Evolutionary conservation across 2,797 vertebrate species (phyloP).

Genomic region (Synaphobranchus kaupii): DNA sequence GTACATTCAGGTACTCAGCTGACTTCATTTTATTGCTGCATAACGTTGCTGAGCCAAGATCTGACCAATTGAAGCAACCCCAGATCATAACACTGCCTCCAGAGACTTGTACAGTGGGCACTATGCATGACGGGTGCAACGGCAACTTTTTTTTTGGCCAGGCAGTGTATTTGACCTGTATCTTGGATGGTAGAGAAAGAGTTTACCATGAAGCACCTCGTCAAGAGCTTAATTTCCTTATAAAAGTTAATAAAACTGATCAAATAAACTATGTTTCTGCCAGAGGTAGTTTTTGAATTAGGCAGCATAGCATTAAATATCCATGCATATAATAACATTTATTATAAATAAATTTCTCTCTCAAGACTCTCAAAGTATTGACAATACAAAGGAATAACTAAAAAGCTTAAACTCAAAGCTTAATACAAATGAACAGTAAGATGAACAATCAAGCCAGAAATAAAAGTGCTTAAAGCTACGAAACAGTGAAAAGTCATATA

Average conservation of each 20-base stretch:
- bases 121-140: too few relatives aligned
- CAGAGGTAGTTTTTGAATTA: not conserved
- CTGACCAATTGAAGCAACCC: too few relatives aligned
- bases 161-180: conserved; percentile 16
- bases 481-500: not conserved
- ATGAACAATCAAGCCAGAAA: not conserved
- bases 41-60: too few relatives aligned
- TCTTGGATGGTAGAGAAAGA: not conserved
- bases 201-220: not conserved
- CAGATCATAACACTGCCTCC: too few relatives aligned
- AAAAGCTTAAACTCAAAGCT: not conserved
- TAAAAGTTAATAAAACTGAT: not conserved
- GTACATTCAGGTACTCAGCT: too few relatives aligned
- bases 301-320: not conserved
- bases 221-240: not conserved
- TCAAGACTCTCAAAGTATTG: not conserved
- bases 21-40: too few relatives aligned
- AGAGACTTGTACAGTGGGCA: too few relatives aligned
- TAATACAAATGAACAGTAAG: not conserved
- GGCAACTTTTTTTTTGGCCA: too few relatives aligned
- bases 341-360: too few relatives aligned
- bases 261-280: not conserved
- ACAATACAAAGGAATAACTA: not conserved
- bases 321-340: not conserved
- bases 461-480: not conserved